Conservation (phyloP, 2,888 invertebrate genomes). For the Archaeoteleia sp. region DNA sequence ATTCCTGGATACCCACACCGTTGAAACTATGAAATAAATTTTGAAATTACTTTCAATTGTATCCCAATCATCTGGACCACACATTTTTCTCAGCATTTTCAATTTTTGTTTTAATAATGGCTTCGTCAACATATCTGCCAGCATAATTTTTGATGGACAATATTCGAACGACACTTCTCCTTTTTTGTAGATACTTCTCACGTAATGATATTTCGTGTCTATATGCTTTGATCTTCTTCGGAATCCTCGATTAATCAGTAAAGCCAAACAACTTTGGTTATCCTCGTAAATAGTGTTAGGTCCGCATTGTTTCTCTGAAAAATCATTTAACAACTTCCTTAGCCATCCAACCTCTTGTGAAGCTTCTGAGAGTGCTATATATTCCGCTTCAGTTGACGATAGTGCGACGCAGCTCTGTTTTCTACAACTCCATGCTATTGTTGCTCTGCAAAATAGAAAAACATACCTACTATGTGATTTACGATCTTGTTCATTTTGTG, state of each 20-base stretch:
- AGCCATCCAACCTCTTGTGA: slow-evolving; percentile 56
- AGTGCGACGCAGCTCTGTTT: slow-evolving; percentile 60
- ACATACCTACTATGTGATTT: slow-evolving; percentile 65
- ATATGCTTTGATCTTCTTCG: slow-evolving; percentile 57
- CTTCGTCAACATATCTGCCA: slow-evolving; percentile 43
- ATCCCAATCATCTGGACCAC: no score
- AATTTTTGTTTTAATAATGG: no score
- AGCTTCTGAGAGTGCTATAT: slow-evolving; percentile 53
- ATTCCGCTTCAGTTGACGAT: slow-evolving; percentile 56
- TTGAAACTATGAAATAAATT: no score
- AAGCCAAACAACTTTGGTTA: slow-evolving; percentile 59
- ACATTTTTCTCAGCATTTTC: no score
- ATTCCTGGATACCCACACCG: no score
- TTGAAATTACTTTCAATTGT: no score
- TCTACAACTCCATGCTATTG: slow-evolving; percentile 59
- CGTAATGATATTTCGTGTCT: slow-evolving; percentile 46
- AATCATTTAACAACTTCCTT: slow-evolving; percentile 43
- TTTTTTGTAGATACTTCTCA: slow-evolving; percentile 32
- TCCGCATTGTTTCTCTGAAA: slow-evolving; percentile 26
- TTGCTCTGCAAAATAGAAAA: slow-evolving; percentile 50
- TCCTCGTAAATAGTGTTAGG: slow-evolving; percentile 55
- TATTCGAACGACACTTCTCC: slow-evolving; percentile 49
- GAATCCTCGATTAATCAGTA: slow-evolving; percentile 49
- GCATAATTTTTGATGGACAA: slow-evolving; percentile 58
- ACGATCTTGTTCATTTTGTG: slow-evolving; percentile 58